phyloP scores from a whole-genome alignment of 2,888 invertebrate genomes.

The Agriopis leucophaearia region DNA sequence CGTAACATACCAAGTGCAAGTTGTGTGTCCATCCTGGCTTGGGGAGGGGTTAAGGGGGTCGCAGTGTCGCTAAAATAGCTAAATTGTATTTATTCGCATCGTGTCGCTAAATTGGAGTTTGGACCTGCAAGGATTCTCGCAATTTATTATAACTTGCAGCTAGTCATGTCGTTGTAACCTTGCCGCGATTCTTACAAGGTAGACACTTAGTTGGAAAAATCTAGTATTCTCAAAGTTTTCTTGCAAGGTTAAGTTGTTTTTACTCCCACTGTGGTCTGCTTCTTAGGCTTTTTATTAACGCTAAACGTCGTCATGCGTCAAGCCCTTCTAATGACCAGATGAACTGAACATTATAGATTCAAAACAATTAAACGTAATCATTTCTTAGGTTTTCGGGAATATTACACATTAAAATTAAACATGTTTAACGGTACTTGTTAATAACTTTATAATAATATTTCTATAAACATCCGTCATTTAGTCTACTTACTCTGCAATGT shows the following conservation, averaged over 20 bases:
- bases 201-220: too few relatives aligned
- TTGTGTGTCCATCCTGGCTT: conserved; percentile 4
- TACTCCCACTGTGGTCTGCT: not conserved
- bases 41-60: not conserved
- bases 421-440: too few relatives aligned
- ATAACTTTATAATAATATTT: too few relatives aligned
- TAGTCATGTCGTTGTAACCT: not conserved
- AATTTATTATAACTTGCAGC: conserved; percentile 3
- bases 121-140: not conserved
- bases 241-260: not conserved
- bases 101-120: not conserved
- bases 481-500: too few relatives aligned
- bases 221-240: too few relatives aligned
- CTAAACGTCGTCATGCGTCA: not conserved
- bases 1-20: conserved; percentile 11
- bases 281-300: not conserved
- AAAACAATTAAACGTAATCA: too few relatives aligned
- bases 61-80: conserved; percentile 9
- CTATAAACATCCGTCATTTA: too few relatives aligned
- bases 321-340: too few relatives aligned
- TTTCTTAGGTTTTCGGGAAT: too few relatives aligned
- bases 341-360: too few relatives aligned
- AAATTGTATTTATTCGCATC: conserved; percentile 21
- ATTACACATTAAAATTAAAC: too few relatives aligned
- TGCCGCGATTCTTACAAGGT: not conserved